Evolutionary conservation across 2,113 vertebrate species (phyloP).

Genomic region (Pygoscelis adeliae): DNA sequence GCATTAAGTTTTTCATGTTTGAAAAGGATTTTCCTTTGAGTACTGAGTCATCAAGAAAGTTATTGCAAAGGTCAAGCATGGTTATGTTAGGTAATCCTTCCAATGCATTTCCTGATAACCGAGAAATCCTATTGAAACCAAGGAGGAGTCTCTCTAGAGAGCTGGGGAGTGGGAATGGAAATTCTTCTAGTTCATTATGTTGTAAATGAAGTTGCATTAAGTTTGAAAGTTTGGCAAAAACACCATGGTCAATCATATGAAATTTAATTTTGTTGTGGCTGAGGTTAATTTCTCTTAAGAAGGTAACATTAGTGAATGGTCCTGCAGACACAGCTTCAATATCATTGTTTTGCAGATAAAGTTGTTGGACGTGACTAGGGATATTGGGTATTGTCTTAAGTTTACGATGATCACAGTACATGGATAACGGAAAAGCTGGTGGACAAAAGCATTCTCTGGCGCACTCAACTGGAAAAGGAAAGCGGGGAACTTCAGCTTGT

Average conservation of each 20-base stretch:
- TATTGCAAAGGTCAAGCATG: slow-evolving; percentile 82
- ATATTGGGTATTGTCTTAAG: slow-evolving; percentile 80
- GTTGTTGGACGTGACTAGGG: slow-evolving; percentile 76
- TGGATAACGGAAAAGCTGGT: slow-evolving; percentile 74
- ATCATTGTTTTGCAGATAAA: slow-evolving; percentile 82
- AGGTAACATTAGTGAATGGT: slow-evolving; percentile 78
- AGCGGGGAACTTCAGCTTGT: slow-evolving; percentile 42
- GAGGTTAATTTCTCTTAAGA: slow-evolving; percentile 81
- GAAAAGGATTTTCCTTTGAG: slow-evolving; percentile 71
- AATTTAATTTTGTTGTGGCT: slow-evolving; percentile 82
- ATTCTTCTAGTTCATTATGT: slow-evolving; percentile 80
- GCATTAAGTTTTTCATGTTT: slow-evolving; percentile 78
- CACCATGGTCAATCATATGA: slow-evolving; percentile 71
- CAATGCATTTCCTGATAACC: slow-evolving; percentile 56
- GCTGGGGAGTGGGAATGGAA: slow-evolving; percentile 79
- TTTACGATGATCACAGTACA: slow-evolving; percentile 82
- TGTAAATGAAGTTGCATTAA: slow-evolving; percentile 79
- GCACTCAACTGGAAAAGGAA: slow-evolving; percentile 55
- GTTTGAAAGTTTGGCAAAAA: slow-evolving; percentile 75
- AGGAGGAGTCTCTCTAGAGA: slow-evolving; percentile 79
- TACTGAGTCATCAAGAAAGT: slow-evolving; percentile 70
- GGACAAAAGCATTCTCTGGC: slow-evolving; percentile 82
- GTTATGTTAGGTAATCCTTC: slow-evolving; percentile 75
- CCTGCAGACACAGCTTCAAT: slow-evolving; percentile 76
- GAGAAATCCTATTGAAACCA: slow-evolving; percentile 79